Percentiles rank a stretch among this genome's conserved stretches.
These are phyloP conservation scores for Procambarus virginalis DNA, from an alignment of 1,140 invertebrate genomes.

Conservation along the genomic window DNA sequence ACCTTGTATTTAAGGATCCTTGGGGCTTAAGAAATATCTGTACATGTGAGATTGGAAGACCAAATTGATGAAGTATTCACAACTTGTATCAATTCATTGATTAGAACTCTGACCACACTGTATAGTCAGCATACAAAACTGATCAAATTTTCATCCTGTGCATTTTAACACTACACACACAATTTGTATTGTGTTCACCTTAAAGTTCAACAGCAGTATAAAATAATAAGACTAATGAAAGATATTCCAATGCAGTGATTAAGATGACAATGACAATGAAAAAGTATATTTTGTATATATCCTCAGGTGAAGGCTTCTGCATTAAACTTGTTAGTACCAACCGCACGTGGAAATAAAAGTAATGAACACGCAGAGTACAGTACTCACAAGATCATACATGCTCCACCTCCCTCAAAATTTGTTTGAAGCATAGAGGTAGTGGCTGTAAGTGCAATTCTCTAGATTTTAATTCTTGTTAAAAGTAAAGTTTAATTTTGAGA, in stretches of 20 bases:
- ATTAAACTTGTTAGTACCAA: not conserved
- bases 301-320: not conserved
- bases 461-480: no score
- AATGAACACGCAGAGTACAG: not conserved
- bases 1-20: constrained; percentile 9
- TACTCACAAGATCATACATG: not conserved
- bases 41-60: constrained; percentile 56
- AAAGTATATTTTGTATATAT: not conserved
- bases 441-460: not conserved
- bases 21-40: constrained; percentile 30
- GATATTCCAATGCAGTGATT: no score
- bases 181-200: not conserved
- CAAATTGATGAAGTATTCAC: constrained; percentile 58
- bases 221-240: not conserved
- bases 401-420: not conserved
- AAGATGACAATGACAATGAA: not conserved
- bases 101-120: constrained; percentile 16
- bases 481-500: no score
- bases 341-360: not conserved
- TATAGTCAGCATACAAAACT: not conserved
- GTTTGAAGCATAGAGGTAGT: not conserved
- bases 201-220: not conserved
- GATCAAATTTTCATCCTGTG: not conserved
- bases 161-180: not conserved
- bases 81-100: constrained; percentile 38